A percentile compares a stretch with the other conserved stretches of the same genome.
phyloP scores from a whole-genome alignment of 92 coral and sea anemone genomes.

The Umimayanthus chanpuru region DNA sequence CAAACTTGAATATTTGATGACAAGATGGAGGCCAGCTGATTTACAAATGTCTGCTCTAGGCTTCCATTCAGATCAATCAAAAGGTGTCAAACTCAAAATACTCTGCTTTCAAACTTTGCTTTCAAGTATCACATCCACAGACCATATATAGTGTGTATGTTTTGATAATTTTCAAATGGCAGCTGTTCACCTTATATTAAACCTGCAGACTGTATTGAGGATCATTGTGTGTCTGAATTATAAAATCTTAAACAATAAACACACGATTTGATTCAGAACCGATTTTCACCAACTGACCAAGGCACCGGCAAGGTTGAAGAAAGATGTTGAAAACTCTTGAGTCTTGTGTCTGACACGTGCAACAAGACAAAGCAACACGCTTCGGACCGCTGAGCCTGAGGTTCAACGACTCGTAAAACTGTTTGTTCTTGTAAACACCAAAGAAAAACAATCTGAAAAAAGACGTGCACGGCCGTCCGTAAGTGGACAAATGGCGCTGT shows the following conservation, averaged over 20 bases:
- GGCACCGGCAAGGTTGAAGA: conserved; percentile 21
- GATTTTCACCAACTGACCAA: background rate
- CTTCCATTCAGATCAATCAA: background rate
- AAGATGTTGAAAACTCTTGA: conserved; percentile 2
- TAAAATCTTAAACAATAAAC: conserved; percentile 24
- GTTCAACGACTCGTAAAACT: background rate
- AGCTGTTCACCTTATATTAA: conserved; percentile 9
- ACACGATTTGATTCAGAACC: background rate
- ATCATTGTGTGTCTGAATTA: conserved; percentile 19
- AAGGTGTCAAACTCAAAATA: background rate
- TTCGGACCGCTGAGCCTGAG: conserved; percentile 13
- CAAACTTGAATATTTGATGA: conserved; percentile 29
- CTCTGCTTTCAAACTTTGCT: too few relatives aligned
- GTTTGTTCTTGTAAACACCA: background rate
- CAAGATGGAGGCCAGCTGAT: conserved; percentile 23
- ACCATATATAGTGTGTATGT: too few relatives aligned
- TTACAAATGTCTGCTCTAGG: conserved; percentile 14
- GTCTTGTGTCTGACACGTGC: conserved; percentile 3
- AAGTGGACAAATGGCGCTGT: background rate
- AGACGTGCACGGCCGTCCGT: background rate
- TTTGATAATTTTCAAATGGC: background rate
- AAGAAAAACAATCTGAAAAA: background rate
- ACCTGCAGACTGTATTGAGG: background rate
- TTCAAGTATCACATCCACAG: background rate
- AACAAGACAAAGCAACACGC: background rate